Percentiles rank a stretch among this genome's conserved stretches.
Evolutionary conservation across 1,140 invertebrate genomes (phyloP).

Genomic region (Hyles vespertilio): DNA sequence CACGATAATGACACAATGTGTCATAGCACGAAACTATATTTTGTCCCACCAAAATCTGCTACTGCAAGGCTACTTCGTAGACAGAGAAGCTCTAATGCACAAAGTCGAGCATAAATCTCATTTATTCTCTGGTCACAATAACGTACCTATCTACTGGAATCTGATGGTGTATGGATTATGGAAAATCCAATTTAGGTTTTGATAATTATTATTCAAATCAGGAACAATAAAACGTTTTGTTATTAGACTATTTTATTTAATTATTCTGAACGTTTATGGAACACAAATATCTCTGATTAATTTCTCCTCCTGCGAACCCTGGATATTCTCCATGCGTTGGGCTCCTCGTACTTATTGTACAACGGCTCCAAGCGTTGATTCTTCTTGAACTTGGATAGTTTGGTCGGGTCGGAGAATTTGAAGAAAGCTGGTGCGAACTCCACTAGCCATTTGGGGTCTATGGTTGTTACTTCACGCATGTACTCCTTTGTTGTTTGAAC

Average conservation of each 20-base stretch:
- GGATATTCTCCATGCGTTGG: conserved; percentile 99
- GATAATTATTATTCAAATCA: not conserved
- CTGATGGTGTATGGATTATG: too few relatives aligned
- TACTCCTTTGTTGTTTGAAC: conserved; percentile 99
- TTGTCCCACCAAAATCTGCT: too few relatives aligned
- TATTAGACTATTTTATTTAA: not conserved
- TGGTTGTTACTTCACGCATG: conserved; percentile 99
- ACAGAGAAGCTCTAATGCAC: too few relatives aligned
- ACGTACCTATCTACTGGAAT: too few relatives aligned
- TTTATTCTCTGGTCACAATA: not conserved
- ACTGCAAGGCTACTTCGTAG: too few relatives aligned
- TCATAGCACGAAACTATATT: too few relatives aligned
- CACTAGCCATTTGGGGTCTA: conserved; percentile 99
- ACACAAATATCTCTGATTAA: conserved; percentile 71
- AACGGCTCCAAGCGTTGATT: conserved; percentile 98
- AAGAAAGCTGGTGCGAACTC: conserved; percentile 99
- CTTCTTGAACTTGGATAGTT: conserved; percentile 99
- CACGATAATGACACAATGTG: too few relatives aligned
- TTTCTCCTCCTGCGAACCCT: conserved; percentile 92
- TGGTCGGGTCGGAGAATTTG: conserved; percentile 99
- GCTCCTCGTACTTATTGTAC: conserved; percentile 99
- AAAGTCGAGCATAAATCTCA: not conserved
- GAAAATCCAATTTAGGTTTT: not conserved
- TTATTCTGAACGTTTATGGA: not conserved
- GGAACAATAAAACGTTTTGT: not conserved